These are phyloP conservation scores for Corythoichthys intestinalis DNA, from an alignment of 2,113 vertebrate species.

Conservation along the genomic window DNA sequence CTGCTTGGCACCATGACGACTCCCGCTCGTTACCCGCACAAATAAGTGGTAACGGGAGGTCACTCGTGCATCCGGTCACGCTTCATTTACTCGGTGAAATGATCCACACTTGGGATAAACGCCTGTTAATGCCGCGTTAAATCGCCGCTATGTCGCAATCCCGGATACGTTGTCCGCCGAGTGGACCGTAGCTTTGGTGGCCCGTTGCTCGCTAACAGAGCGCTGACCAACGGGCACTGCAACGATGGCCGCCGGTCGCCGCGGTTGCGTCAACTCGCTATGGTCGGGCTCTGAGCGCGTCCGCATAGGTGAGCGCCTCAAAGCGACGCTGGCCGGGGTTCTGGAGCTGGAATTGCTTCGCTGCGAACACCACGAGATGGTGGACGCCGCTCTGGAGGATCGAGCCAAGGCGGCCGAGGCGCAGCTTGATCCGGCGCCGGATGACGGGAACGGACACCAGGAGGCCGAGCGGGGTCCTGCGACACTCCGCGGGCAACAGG, in stretches of 20 bases:
- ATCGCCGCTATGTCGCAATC: constrained; percentile 34
- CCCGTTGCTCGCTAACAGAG: constrained; percentile 15
- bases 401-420: constrained; percentile 15
- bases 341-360: constrained; percentile 77
- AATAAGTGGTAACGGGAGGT: constrained; percentile 12
- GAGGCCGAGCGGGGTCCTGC: constrained; percentile 55
- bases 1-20: constrained; percentile 9
- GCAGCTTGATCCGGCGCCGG: constrained; percentile 35
- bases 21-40: constrained; percentile 9
- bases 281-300: constrained; percentile 79
- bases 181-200: constrained; percentile 27
- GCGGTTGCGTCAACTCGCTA: constrained; percentile 71
- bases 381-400: constrained; percentile 67
- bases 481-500: constrained; percentile 76
- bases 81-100: not conserved
- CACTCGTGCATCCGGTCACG: constrained; percentile 5
- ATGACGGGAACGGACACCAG: constrained; percentile 31
- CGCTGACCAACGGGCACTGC: constrained; percentile 21
- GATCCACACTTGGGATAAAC: not conserved
- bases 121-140: constrained; percentile 2
- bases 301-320: constrained; percentile 77
- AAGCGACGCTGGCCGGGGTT: constrained; percentile 77
- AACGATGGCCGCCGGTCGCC: constrained; percentile 71
- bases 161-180: constrained; percentile 28
- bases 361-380: constrained; percentile 69